Evolutionary conservation across 2,888 invertebrate species (phyloP).

Genomic region (Synergus laeviventris): DNA sequence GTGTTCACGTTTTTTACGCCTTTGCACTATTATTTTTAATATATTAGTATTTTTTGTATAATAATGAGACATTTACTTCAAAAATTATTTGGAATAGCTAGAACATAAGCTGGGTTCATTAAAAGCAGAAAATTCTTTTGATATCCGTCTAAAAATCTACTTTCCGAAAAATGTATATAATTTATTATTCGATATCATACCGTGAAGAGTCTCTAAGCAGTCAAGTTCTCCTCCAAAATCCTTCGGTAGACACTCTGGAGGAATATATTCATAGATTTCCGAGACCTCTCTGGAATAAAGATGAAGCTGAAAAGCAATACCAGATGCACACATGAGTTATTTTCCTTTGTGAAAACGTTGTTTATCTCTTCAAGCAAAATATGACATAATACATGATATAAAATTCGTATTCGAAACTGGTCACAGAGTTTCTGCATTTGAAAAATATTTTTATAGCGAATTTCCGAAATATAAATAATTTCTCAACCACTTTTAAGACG

Average conservation of each 20-base stretch:
- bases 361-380: constrained; percentile 19
- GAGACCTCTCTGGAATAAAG: constrained; percentile 80
- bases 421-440: constrained; percentile 7
- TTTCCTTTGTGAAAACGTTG: constrained; percentile 16
- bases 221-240: constrained; percentile 81
- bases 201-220: constrained; percentile 60
- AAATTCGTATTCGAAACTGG: constrained; percentile 23
- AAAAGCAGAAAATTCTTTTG: not conserved
- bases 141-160: not conserved
- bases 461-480: not conserved
- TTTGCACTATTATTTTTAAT: too few relatives aligned
- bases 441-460: constrained; percentile 1
- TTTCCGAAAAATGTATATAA: not conserved
- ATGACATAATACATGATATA: constrained; percentile 13
- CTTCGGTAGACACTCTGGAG: constrained; percentile 79
- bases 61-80: too few relatives aligned
- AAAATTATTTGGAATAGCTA: too few relatives aligned
- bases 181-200: constrained; percentile 53
- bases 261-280: constrained; percentile 77
- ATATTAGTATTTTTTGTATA: too few relatives aligned
- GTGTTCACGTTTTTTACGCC: too few relatives aligned
- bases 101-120: not conserved
- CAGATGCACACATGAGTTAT: constrained; percentile 28
- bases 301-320: constrained; percentile 77
- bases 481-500: too few relatives aligned